These are phyloP conservation scores for Myotis planiceps DNA, from an alignment of 2,797 vertebrate species.

Conservation along the genomic window DNA sequence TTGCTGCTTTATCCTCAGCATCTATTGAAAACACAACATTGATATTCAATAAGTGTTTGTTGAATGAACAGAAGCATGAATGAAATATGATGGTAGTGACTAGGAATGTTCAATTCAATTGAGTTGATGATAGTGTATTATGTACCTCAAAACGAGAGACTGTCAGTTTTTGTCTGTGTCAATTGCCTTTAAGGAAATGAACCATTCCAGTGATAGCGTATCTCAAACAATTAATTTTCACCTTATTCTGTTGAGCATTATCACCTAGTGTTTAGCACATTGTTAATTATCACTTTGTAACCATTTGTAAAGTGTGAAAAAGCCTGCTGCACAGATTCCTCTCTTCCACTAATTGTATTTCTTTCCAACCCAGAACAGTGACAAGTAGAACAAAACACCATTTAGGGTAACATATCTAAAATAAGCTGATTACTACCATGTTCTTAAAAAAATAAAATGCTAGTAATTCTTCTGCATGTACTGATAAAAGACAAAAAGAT, in stretches of 20 bases:
- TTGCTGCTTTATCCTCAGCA: constrained; percentile 23
- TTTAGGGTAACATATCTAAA: constrained; percentile 36
- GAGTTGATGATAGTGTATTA: constrained; percentile 56
- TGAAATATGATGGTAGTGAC: constrained; percentile 65
- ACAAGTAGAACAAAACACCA: constrained; percentile 31
- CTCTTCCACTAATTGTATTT: constrained; percentile 45
- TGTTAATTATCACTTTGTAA: constrained; percentile 68
- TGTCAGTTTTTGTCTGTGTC: constrained; percentile 67
- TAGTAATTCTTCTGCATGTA: not conserved
- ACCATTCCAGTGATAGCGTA: constrained; percentile 46
- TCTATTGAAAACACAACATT: not conserved
- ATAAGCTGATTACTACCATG: not conserved
- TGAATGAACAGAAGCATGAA: constrained; percentile 71
- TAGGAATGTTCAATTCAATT: constrained; percentile 40
- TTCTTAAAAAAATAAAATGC: not conserved
- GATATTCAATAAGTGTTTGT: constrained; percentile 58
- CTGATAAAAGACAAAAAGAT: constrained; percentile 9
- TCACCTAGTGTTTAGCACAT: constrained; percentile 72
- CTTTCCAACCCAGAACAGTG: not conserved
- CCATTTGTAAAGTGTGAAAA: constrained; percentile 75
- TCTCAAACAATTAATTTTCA: constrained; percentile 73
- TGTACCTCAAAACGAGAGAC: constrained; percentile 22
- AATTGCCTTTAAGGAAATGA: constrained; percentile 70
- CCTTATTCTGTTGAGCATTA: constrained; percentile 67
- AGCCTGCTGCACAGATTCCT: not conserved